Conservation (phyloP, 2,888 invertebrate species). For the Lycophotia porphyrea region DNA sequence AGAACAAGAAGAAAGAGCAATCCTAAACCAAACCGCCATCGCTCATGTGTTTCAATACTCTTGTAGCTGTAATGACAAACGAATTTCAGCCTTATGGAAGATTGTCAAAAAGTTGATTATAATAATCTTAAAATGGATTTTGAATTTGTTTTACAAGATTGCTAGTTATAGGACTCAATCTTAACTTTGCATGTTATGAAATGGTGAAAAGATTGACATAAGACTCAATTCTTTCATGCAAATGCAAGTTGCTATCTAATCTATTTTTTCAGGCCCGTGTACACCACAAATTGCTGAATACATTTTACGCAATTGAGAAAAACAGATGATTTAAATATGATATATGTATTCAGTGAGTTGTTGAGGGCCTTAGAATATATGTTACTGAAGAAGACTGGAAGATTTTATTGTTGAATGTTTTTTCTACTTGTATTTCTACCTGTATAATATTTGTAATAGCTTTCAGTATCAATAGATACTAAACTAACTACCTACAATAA, state of each 20-base stretch:
- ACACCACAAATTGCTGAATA: background rate
- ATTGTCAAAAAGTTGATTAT: background rate
- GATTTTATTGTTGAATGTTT: conserved; percentile 23
- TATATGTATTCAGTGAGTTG: background rate
- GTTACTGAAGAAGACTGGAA: conserved; percentile 16
- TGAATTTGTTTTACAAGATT: conserved; percentile 4
- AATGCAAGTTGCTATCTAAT: conserved; percentile 11
- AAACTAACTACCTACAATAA: conserved; percentile 64
- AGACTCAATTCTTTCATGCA: conserved; percentile 12
- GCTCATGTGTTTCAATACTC: background rate
- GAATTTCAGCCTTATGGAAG: conserved; percentile 1
- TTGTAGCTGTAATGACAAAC: background rate
- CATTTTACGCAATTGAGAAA: background rate
- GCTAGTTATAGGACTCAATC: background rate
- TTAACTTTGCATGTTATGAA: conserved; percentile 17
- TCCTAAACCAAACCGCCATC: too few relatives aligned
- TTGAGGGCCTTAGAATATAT: background rate
- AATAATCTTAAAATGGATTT: background rate
- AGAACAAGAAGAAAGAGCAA: too few relatives aligned
- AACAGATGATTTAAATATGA: background rate
- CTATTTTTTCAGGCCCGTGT: background rate
- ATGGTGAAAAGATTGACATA: conserved; percentile 22
- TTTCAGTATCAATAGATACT: conserved; percentile 64
- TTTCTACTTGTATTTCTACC: conserved; percentile 44
- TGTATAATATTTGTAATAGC: conserved; percentile 65